phyloP scores from a whole-genome alignment of 2,797 vertebrate species.

The Erithacus rubecula region DNA sequence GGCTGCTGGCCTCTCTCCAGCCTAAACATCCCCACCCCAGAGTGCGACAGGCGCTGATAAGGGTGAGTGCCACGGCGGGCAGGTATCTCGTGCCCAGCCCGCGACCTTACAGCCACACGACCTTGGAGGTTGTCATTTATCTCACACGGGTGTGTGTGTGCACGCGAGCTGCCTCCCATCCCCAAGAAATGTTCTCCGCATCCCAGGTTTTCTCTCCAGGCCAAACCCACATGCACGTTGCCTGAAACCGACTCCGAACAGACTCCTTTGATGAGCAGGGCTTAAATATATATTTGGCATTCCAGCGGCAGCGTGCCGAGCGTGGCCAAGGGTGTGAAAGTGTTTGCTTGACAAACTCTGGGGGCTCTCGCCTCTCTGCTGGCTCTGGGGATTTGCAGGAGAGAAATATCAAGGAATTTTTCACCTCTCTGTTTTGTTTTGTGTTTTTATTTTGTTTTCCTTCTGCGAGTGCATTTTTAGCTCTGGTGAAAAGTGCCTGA shows the following conservation, averaged over 20 bases:
- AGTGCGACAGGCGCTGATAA: conserved; percentile 52
- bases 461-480: conserved; percentile 62
- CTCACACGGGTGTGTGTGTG: accelerated
- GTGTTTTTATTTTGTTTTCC: conserved; percentile 73
- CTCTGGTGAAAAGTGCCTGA: conserved; percentile 40
- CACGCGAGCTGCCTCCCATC: background rate
- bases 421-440: conserved; percentile 72
- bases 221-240: conserved; percentile 67
- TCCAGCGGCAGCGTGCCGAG: conserved; percentile 59
- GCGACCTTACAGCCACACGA: background rate
- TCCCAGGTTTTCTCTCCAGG: conserved; percentile 27
- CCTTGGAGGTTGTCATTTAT: conserved; percentile 43
- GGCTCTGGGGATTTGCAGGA: conserved; percentile 65
- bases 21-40: conserved; percentile 63
- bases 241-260: conserved; percentile 55
- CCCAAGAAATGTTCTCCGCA: conserved; percentile 41
- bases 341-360: conserved; percentile 74
- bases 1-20: conserved; percentile 58
- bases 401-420: conserved; percentile 74
- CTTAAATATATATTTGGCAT: conserved; percentile 72
- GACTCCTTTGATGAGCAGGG: conserved; percentile 63
- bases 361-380: conserved; percentile 65
- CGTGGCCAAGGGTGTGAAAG: conserved; percentile 66
- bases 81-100: conserved; percentile 44
- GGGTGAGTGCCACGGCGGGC: background rate